Conservation (phyloP, 2,797 vertebrate species). For the Pipistrellus pipistrellus region DNA sequence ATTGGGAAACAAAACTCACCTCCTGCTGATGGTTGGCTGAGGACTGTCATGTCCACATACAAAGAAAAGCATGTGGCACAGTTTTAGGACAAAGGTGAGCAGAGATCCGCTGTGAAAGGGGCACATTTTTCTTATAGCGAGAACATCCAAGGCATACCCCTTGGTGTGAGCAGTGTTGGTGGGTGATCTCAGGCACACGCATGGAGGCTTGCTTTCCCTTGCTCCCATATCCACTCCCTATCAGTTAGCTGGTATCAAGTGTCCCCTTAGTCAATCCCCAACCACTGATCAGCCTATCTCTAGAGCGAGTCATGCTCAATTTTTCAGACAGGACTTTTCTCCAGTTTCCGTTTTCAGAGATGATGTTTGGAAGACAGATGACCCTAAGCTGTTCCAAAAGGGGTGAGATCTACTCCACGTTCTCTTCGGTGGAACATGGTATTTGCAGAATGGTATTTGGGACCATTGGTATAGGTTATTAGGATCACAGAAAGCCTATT, state of each 20-base stretch:
- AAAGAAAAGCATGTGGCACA: conserved; percentile 85
- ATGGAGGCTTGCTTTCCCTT: conserved; percentile 80
- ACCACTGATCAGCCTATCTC: background rate
- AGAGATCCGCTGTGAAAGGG: conserved; percentile 81
- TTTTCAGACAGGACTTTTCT: conserved; percentile 33
- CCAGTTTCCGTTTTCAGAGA: conserved; percentile 21
- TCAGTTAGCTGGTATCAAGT: conserved; percentile 16
- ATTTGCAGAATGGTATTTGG: background rate
- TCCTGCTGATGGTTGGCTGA: conserved; percentile 85
- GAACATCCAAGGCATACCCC: conserved; percentile 74
- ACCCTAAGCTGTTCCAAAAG: conserved; percentile 32
- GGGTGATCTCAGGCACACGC: conserved; percentile 72
- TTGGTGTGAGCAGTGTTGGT: conserved; percentile 77
- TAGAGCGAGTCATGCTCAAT: background rate
- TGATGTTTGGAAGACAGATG: conserved; percentile 40
- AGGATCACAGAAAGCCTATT: background rate
- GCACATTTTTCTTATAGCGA: conserved; percentile 74
- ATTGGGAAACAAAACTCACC: conserved; percentile 85
- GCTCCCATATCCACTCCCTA: conserved; percentile 57
- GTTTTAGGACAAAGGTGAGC: conserved; percentile 85
- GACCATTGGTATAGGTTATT: background rate
- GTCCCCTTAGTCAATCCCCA: background rate
- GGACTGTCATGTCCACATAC: conserved; percentile 84
- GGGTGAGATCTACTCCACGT: background rate
- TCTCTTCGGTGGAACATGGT: background rate